A percentile compares a stretch with the other conserved stretches of the same genome.
Conservation (phyloP, 2,888 invertebrate species). For the Oxyteleia sp. region DNA sequence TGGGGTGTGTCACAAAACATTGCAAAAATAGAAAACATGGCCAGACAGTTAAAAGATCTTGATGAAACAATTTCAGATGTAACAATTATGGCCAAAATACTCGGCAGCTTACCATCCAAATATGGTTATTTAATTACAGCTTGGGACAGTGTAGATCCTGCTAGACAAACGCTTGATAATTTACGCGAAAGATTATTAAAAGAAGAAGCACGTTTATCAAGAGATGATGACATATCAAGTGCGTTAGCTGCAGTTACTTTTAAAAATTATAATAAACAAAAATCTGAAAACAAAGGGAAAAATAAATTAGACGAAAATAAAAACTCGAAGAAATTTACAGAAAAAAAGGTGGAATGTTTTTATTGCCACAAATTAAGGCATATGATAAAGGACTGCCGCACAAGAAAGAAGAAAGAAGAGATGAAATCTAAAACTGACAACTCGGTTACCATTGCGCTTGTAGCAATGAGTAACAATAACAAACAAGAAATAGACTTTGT, state of each 20-base stretch:
- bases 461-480: too few species aligned
- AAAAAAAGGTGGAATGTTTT: too few species aligned
- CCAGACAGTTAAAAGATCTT: slow-evolving; percentile 67
- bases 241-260: slow-evolving; percentile 12
- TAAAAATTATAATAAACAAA: not conserved
- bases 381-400: slow-evolving; percentile 7
- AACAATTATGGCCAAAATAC: slow-evolving; percentile 72
- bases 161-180: slow-evolving; percentile 62
- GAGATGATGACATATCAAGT: not conserved
- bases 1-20: too few species aligned
- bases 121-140: slow-evolving; percentile 77
- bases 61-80: slow-evolving; percentile 56
- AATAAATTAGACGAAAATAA: not conserved
- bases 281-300: not conserved
- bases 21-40: slow-evolving; percentile 68
- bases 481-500: too few species aligned
- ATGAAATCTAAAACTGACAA: not conserved
- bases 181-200: slow-evolving; percentile 65
- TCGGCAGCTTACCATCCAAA: slow-evolving; percentile 74
- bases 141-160: slow-evolving; percentile 76
- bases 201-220: slow-evolving; percentile 52
- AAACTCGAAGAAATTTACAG: too few species aligned
- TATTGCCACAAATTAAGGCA: slow-evolving; percentile 1
- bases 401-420: not conserved
- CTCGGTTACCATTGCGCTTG: too few species aligned